A percentile compares a stretch with the other conserved stretches of the same genome.
phyloP scores from a whole-genome alignment of 1,140 invertebrate species.

The Euwallacea fornicatus region DNA sequence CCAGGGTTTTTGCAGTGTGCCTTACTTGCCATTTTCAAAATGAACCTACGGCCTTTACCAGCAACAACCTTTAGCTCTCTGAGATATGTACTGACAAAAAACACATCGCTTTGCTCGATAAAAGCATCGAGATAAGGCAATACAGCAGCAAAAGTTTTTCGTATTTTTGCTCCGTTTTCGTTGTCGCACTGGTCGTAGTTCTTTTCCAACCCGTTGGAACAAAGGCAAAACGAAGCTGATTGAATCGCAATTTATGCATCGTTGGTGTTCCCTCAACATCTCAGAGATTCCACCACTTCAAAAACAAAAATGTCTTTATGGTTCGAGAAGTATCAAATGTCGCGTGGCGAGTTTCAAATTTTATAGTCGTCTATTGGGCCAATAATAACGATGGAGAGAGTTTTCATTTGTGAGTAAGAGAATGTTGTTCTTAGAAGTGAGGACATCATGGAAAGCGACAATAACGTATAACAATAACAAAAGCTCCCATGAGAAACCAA shows the following conservation, averaged over 20 bases:
- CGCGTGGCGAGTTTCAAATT: slow-evolving; percentile 4
- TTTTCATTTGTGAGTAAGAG: neutral
- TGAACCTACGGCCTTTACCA: neutral
- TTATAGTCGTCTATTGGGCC: slow-evolving; percentile 10
- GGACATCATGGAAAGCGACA: neutral
- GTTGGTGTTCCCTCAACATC: slow-evolving; percentile 1
- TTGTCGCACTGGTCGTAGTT: no score
- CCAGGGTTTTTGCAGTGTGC: no score
- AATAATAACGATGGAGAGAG: slow-evolving; percentile 1
- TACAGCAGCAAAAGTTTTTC: no score
- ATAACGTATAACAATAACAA: no score
- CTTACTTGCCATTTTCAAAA: no score
- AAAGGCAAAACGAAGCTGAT: slow-evolving; percentile 11
- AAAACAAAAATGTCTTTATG: slow-evolving; percentile 15
- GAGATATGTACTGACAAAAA: neutral
- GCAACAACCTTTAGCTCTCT: neutral
- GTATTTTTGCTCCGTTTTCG: no score
- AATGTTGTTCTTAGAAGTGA: neutral
- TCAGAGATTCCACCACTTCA: slow-evolving; percentile 9
- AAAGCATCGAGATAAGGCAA: no score
- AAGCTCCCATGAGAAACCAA: neutral
- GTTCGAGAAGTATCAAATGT: slow-evolving; percentile 4
- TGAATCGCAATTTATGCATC: slow-evolving; percentile 9
- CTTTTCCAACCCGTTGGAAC: neutral
- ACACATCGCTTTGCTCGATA: neutral